phyloP scores from a whole-genome alignment of 2,797 vertebrate genomes.

The Tauraco hartlaubi region DNA sequence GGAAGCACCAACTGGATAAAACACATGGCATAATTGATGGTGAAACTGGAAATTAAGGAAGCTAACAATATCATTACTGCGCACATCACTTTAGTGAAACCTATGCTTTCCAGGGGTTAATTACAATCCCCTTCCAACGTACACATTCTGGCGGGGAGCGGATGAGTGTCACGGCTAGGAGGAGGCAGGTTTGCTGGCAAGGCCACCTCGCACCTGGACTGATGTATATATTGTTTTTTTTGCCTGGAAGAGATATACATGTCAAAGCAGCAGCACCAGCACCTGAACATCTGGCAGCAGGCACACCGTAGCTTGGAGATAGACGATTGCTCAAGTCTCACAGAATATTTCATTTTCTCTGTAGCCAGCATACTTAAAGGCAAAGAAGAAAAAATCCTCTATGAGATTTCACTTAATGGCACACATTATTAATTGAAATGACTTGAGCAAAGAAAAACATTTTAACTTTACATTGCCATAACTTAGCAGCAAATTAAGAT shows the following conservation, averaged over 20 bases:
- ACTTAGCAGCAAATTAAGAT: constrained; percentile 12
- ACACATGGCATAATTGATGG: constrained; percentile 88
- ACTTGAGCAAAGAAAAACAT: constrained; percentile 33
- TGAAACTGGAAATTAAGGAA: constrained; percentile 84
- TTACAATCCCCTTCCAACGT: constrained; percentile 66
- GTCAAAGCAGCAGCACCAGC: constrained; percentile 38
- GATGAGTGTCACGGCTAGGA: constrained; percentile 52
- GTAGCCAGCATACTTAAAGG: constrained; percentile 16
- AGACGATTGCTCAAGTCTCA: constrained; percentile 27
- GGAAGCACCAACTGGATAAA: constrained; percentile 88
- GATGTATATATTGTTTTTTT: constrained; percentile 38
- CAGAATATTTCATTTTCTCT: constrained; percentile 58
- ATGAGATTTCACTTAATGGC: constrained; percentile 33
- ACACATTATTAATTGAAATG: constrained; percentile 10
- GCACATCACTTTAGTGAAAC: constrained; percentile 74
- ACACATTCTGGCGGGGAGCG: constrained; percentile 43
- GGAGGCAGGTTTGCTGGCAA: constrained; percentile 58
- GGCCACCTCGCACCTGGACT: constrained; percentile 63
- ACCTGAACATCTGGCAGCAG: constrained; percentile 64
- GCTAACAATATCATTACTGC: constrained; percentile 83
- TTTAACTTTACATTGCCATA: constrained; percentile 15
- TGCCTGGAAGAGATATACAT: constrained; percentile 60
- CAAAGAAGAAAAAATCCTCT: constrained; percentile 23
- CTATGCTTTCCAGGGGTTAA: constrained; percentile 78
- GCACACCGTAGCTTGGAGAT: constrained; percentile 31